A percentile compares a stretch with the other conserved stretches of the same genome.
phyloP scores from a whole-genome alignment of 1,140 invertebrate species.

The Pemphigus obesinymphae region DNA sequence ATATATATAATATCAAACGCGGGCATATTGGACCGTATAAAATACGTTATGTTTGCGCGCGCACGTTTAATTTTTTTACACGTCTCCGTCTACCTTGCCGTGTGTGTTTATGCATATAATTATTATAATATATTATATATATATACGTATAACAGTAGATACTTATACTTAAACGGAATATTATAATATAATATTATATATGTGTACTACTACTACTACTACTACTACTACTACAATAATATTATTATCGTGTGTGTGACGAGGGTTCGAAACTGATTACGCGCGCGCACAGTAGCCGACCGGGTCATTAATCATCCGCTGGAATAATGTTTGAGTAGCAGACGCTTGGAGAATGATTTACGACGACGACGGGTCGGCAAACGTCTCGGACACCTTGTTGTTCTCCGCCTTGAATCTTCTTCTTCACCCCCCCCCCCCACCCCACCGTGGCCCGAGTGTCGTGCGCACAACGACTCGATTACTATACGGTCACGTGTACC shows the following conservation, averaged over 20 bases:
- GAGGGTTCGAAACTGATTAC: conserved; percentile 16
- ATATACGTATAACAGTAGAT: no score
- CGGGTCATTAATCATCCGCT: conserved; percentile 9
- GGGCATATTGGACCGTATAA: no score
- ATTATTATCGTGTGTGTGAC: background rate
- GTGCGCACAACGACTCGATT: conserved; percentile 1
- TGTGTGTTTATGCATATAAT: no score
- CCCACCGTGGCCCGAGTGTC: background rate
- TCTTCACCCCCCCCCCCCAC: background rate
- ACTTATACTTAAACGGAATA: no score
- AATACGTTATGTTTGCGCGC: no score
- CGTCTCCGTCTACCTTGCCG: no score
- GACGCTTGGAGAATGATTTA: conserved; percentile 19
- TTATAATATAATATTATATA: no score
- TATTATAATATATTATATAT: no score
- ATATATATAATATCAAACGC: no score
- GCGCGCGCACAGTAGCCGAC: conserved; percentile 16
- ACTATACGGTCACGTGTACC: background rate
- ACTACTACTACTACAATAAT: no score
- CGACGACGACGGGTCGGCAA: background rate
- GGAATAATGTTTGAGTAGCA: conserved; percentile 13
- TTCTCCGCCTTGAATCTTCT: background rate
- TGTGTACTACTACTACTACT: no score
- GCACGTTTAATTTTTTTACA: no score
- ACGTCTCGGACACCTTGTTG: background rate